Conservation (phyloP, 2,113 vertebrate species). For the Lanius collurio region DNA sequence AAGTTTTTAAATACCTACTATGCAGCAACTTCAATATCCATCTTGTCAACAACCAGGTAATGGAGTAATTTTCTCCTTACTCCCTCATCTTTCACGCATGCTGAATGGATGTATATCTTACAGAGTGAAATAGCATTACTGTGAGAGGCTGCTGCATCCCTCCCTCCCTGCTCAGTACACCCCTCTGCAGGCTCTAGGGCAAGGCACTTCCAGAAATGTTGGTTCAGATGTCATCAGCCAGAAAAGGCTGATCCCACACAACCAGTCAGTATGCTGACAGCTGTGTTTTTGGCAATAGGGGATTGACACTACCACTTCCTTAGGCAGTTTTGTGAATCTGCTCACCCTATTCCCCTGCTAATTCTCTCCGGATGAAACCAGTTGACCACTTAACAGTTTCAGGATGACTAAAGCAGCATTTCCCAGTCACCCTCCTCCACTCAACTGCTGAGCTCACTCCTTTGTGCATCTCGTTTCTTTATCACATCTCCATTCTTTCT, state of each 20-base stretch:
- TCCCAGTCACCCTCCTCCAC: not conserved
- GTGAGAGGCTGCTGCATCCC: not conserved
- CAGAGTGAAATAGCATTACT: not conserved
- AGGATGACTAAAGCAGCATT: constrained; percentile 13
- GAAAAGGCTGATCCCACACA: not conserved
- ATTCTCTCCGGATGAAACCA: not conserved
- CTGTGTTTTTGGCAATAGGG: not conserved
- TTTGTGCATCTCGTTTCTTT: not conserved
- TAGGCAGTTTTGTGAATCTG: not conserved
- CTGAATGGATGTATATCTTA: not conserved
- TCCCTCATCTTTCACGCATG: not conserved
- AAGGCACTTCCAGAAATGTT: constrained; percentile 17
- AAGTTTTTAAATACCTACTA: not conserved
- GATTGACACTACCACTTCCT: not conserved
- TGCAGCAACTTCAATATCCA: not conserved
- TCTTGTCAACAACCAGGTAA: constrained; percentile 40
- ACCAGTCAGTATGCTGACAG: not conserved
- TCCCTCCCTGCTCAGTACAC: not conserved
- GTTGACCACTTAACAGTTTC: constrained; percentile 44
- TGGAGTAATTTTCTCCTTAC: constrained; percentile 11
- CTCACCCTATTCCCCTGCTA: not conserved
- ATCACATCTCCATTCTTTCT: not conserved
- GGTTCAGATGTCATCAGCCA: constrained; percentile 3
- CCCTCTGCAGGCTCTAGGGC: not conserved
- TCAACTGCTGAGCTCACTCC: not conserved